A percentile compares a stretch with the other conserved stretches of the same genome.
phyloP scores from a whole-genome alignment of 2,888 invertebrate genomes.

The Elegia similella region DNA sequence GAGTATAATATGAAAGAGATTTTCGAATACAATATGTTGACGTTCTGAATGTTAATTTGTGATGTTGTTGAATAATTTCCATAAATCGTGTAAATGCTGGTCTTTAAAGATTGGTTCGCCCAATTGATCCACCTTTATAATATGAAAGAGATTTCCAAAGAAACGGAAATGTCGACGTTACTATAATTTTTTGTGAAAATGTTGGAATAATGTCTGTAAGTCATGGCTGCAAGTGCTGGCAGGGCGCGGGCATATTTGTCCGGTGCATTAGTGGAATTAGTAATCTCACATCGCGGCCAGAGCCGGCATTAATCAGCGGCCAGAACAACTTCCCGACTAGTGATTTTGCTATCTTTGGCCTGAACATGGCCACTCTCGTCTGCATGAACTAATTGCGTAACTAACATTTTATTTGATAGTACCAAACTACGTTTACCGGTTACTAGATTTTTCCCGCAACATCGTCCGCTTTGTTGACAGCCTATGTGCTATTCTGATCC shows the following conservation, averaged over 20 bases:
- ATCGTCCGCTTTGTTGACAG: no score
- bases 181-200: neutral
- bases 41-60: no score
- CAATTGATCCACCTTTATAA: no score
- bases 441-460: no score
- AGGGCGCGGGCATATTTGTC: slow-evolving; percentile 67
- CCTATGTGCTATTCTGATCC: no score
- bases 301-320: slow-evolving; percentile 68
- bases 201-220: neutral
- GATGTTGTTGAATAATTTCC: no score
- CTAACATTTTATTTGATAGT: neutral
- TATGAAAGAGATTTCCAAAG: no score
- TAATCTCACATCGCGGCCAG: slow-evolving; percentile 70
- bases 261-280: slow-evolving; percentile 79
- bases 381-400: neutral
- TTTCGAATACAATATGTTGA: no score
- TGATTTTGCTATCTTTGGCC: slow-evolving; percentile 28
- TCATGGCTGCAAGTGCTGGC: slow-evolving; percentile 40
- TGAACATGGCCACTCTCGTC: neutral
- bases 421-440: no score
- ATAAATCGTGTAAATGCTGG: no score
- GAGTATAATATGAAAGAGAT: no score
- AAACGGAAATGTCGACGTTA: neutral
- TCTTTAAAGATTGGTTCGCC: no score
- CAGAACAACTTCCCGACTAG: slow-evolving; percentile 13